Evolutionary conservation across 2,113 vertebrate species (phyloP), one percentile per base, ranked within the genome.

Genomic region (Rana temporaria): DNA sequence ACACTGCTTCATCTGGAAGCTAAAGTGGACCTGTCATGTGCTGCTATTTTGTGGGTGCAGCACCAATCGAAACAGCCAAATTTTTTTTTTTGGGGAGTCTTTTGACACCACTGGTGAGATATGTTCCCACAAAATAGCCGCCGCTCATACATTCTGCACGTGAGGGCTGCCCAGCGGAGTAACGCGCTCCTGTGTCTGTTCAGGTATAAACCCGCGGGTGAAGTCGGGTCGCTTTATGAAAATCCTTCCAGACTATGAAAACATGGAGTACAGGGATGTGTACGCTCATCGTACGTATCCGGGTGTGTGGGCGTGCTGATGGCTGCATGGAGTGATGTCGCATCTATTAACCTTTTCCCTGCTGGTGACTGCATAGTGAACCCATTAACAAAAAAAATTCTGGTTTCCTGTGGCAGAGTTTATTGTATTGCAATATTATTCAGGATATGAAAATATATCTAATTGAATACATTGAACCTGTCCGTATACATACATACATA

Each of bases 141-240:
- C 48, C 17, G 9, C 42, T 48, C 42, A 48, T 48, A 48, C 42
- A 48, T 48, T 11, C 42, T 48, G 42, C 9, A 48, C 9, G 8
- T 14, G 42, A 8, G 42, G 42, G 42, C 42, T 4, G 42, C 42
- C 42, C 42, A 42, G 32, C 32, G 32, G 34, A 48, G 42, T 48
- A 48, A 48, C 42, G 9, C 12, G 42, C 86, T 88, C 86, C 92
- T 95, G 88, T 94, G 86, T 93, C 91, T 91, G 91, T 95, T 90
- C 94, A 98, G 97, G 96, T 96, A 92, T 97, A 90, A 95, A 96
- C 88, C 97, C 96, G 7, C 92, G 95, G 0, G 94, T 98, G 93
- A 98, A 95, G 93, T 98, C 96, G 32, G 96, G 96, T 79, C 95
- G 95, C 86, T 97, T 95, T 95, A 93, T 96, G 94, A 96, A 94